A percentile compares a stretch with the other conserved stretches of the same genome.
Evolutionary conservation across 1,140 invertebrate genomes (phyloP).

Genomic region (Marisa cornuarietis): DNA sequence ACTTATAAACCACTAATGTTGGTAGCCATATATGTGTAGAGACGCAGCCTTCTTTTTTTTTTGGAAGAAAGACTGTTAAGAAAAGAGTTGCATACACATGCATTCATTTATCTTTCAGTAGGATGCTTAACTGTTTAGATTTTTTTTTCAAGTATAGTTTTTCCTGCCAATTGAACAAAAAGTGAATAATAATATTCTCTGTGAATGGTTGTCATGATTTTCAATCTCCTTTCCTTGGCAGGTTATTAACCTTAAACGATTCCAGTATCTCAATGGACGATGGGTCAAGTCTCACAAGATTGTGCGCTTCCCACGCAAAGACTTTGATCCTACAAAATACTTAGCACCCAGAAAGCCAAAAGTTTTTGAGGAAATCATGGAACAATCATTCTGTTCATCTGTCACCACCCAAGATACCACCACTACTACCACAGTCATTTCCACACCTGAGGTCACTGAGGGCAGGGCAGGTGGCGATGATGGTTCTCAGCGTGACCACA

Average conservation of each 20-base stretch:
- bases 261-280: slow-evolving; percentile 86
- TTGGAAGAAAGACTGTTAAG: too few relatives aligned
- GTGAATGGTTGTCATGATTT: background rate
- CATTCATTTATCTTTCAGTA: too few relatives aligned
- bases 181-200: background rate
- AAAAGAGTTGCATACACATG: background rate
- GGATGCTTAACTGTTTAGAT: too few relatives aligned
- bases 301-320: slow-evolving; percentile 84
- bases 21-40: background rate
- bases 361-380: background rate
- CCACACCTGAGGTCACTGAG: background rate
- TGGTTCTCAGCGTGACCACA: background rate
- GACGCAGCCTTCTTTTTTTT: too few relatives aligned
- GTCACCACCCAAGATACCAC: slow-evolving; percentile 13
- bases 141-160: background rate
- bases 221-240: slow-evolving; percentile 60
- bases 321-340: slow-evolving; percentile 78
- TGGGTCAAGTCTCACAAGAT: slow-evolving; percentile 95
- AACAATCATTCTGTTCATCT: too few relatives aligned
- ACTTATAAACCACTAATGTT: slow-evolving; percentile 5
- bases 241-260: slow-evolving; percentile 90
- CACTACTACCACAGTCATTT: slow-evolving; percentile 17
- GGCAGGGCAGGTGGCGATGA: background rate
- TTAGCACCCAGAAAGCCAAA: slow-evolving; percentile 41
- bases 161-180: background rate